Base-by-base conservation (phyloP, 2,113 vertebrate genomes). In the Zapornia atra region DNA sequence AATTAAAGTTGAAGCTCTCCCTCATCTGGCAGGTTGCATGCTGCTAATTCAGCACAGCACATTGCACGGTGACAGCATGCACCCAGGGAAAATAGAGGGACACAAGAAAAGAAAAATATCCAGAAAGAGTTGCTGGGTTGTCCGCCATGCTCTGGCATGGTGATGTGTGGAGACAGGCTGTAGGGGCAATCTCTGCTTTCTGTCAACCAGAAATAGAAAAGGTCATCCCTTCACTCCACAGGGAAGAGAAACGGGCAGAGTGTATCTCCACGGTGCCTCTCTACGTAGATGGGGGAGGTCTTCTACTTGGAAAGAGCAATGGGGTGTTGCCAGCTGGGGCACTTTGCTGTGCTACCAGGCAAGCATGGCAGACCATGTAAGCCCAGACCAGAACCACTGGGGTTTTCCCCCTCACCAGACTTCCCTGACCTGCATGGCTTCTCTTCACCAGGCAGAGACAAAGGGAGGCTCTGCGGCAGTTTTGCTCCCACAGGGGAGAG, bases 261-360 rank as follows among this genome's bases (percentile, higher is more conserved):
- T 15, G 2, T 24, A 5, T 64, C n/a, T 76, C 26, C 19, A 28
- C 25, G 15, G 31, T 40, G 33, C n/a, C 2, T 0, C 9, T 70
- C 25, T 9, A 48, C 10, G 40, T 56, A 15, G 21, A 69, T 4
- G 1, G 8, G 9, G 9, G 11, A 80, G 40, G 2, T 46, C 5
- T 70, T 78, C 36, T 72, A 0, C 31, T 34, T 72, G 36, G 31
- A 56, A 75, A 64, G 50, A 44, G 38, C 34, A 61, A 8, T 24
- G 26, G 12, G 22, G 12, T 3, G 2, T 18, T 66, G 36, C 29
- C 13, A 9, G 7, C 10, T 1, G 1, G 24, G 21, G 14, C 51
- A 54, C 17, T 21, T 65, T 81, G 28, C 50, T 61, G 26, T 26
- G 7, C 33, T 68, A 4, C 46, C 38, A 31, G 38, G 24, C 2